Base-by-base conservation (phyloP, 2,888 invertebrate species). In the Frankliniella fusca region DNA sequence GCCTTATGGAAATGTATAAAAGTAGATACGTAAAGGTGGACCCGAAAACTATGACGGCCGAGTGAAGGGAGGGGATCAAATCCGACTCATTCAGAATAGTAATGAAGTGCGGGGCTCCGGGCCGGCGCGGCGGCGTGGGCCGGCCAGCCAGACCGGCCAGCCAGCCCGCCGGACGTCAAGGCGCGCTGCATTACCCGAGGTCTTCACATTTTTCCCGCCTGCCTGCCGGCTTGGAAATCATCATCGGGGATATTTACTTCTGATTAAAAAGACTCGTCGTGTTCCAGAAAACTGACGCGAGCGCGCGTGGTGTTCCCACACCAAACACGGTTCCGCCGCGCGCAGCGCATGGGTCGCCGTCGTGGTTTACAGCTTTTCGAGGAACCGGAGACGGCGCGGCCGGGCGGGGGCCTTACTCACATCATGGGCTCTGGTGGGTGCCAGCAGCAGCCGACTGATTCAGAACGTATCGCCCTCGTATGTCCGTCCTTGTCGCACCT, bases 71-170 rank as follows among this genome's bases (percentile, higher is more conserved):
- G 27, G 70, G 70, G 70, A 76, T 76, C 70, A 76, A 76, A 76
- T 76, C 61, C 61, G 61, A 61, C 61, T 61, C 70, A 76, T 76
- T 76, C 70, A 23, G 70, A 76, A 76, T 76, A 76, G 70, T 76
- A 76, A 76, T 76, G 70, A 23, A 23, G 23, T 61, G 61, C 54
- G 15, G 18, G 54, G 54, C 50, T 15, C 50, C n/a, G 9, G 65
- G 65, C 65, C 3, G 70, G 70, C 8, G 15, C 3, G 38, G 38
- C 38, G 3, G 38, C 38, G 38, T 38, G 38, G 38, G 3, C 38
- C 38, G 38, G 3, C 38, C 38, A 2, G 38, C 38, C 38, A 5
- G 38, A 5, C 38, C 38, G 38, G 38, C 38, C 38, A 5, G 38
- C 38, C 38, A 5, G 38, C 38, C 38, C 5, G 38, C 38, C 38